A percentile compares a stretch with the other conserved stretches of the same genome.
These are phyloP conservation scores for Ennomos fuscantarius DNA, from an alignment of 2,888 invertebrate genomes.

Conservation along the genomic window DNA sequence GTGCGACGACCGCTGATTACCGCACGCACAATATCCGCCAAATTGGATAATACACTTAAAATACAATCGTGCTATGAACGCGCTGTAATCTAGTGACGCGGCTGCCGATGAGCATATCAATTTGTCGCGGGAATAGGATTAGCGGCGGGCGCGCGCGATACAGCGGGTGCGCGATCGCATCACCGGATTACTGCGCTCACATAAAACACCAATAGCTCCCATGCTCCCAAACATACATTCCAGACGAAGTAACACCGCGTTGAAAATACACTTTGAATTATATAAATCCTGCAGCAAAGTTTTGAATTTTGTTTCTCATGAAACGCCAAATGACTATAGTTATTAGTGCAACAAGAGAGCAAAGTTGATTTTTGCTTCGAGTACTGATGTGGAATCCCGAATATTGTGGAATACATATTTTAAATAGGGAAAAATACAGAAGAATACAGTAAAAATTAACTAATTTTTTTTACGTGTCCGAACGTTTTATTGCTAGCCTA, in stretches of 20 bases:
- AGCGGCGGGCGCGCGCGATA: constrained; percentile 52
- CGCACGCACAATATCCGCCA: constrained; percentile 85
- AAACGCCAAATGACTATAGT: constrained; percentile 11
- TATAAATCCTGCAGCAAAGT: constrained; percentile 11
- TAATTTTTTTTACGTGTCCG: no score
- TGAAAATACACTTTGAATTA: constrained; percentile 22
- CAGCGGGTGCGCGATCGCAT: constrained; percentile 60
- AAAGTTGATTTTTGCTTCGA: no score
- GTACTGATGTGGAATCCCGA: no score
- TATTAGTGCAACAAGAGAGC: no score
- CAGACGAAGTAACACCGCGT: constrained; percentile 23
- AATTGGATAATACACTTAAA: constrained; percentile 89
- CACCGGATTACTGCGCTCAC: constrained; percentile 54
- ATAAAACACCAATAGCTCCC: constrained; percentile 51
- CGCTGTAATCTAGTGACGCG: constrained; percentile 81
- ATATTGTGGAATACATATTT: no score
- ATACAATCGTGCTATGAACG: constrained; percentile 85
- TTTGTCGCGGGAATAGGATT: constrained; percentile 82
- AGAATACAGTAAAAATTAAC: no score
- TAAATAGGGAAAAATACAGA: no score
- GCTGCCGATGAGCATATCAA: constrained; percentile 84
- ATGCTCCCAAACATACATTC: constrained; percentile 54
- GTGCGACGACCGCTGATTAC: constrained; percentile 77
- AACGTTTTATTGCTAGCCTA: no score
- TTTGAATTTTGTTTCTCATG: constrained; percentile 11